These are phyloP conservation scores for Manacus vitellinus DNA, from an alignment of 2,113 vertebrate genomes.

Conservation along the genomic window DNA sequence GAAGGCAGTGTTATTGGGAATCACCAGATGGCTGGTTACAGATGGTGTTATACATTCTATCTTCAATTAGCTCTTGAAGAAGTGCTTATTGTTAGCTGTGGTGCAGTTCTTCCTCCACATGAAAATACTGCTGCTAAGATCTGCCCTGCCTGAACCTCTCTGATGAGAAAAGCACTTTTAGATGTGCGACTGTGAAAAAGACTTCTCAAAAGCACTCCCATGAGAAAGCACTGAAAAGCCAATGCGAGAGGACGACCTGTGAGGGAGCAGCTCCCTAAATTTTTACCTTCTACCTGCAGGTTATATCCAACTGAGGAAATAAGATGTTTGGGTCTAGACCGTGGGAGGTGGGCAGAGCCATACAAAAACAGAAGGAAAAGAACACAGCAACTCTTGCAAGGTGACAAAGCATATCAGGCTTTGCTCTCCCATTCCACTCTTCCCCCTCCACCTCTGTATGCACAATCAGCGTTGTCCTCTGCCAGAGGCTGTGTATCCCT, in stretches of 20 bases:
- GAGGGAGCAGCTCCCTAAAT: neutral
- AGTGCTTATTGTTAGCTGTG: constrained; percentile 68
- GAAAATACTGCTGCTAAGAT: neutral
- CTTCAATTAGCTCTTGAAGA: constrained; percentile 73
- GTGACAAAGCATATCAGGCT: neutral
- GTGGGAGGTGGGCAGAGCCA: neutral
- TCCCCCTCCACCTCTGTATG: accelerated
- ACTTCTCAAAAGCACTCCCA: neutral
- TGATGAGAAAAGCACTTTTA: neutral
- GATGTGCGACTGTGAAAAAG: neutral
- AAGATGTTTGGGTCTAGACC: neutral
- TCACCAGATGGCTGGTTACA: constrained; percentile 70
- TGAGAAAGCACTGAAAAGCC: neutral
- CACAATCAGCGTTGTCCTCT: neutral
- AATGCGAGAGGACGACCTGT: accelerated
- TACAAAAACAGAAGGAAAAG: neutral
- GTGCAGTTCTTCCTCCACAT: constrained; percentile 37
- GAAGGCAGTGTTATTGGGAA: constrained; percentile 68
- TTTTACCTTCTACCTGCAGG: neutral
- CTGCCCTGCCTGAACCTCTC: constrained; percentile 14
- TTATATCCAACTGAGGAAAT: neutral
- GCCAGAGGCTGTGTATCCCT: neutral
- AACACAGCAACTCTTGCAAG: neutral
- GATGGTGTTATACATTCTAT: constrained; percentile 71
- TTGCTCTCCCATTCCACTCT: neutral